Conservation (phyloP, 2,888 invertebrate species). For the Patella ulyssiponensis region DNA sequence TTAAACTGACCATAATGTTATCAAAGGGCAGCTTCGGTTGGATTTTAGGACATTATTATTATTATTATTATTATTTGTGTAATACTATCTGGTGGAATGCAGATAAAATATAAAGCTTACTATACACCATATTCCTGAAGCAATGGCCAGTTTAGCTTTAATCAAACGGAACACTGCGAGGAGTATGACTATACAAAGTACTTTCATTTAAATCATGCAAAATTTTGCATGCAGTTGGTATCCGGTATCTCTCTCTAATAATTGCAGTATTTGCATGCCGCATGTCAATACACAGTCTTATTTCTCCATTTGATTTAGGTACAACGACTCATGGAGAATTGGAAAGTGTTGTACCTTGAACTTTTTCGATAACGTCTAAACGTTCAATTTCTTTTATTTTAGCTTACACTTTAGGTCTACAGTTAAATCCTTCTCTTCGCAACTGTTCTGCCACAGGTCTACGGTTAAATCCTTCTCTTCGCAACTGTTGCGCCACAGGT, state of each 20-base stretch:
- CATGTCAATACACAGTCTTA: constrained; percentile 45
- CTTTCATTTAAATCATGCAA: constrained; percentile 38
- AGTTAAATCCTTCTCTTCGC: background rate
- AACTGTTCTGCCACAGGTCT: no score
- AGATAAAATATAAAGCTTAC: constrained; percentile 37
- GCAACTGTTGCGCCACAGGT: no score
- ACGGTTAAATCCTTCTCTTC: no score
- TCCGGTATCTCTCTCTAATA: constrained; percentile 31
- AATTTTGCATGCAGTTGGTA: constrained; percentile 37
- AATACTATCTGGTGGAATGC: constrained; percentile 32
- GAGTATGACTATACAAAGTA: no score
- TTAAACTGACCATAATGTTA: no score
- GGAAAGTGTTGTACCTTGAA: background rate
- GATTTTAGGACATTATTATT: no score
- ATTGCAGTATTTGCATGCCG: constrained; percentile 36
- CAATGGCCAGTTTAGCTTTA: no score
- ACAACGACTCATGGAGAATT: constrained; percentile 36
- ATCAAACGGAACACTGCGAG: no score
- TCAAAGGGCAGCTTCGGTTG: no score
- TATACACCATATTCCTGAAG: constrained; percentile 33
- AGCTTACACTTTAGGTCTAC: background rate
- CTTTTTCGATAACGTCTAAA: constrained; percentile 7
- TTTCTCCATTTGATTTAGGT: constrained; percentile 39
- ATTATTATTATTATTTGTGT: no score
- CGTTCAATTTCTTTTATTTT: background rate